phyloP scores from a whole-genome alignment of 2,888 invertebrate species.

The Altica lythri region DNA sequence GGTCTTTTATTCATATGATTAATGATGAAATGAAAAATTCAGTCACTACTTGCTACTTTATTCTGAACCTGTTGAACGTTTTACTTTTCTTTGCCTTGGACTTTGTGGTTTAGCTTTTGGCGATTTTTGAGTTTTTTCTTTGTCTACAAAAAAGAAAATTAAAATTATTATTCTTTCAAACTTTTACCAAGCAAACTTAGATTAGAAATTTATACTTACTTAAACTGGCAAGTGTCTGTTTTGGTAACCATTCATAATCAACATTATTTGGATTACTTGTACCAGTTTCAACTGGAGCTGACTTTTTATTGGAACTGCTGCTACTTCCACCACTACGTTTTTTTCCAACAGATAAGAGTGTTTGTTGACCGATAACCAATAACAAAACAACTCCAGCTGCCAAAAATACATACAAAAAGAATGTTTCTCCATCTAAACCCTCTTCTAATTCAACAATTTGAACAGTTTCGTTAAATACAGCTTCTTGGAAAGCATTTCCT shows the following conservation, averaged over 20 bases:
- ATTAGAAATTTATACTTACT: no score
- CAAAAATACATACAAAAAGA: conserved; percentile 96
- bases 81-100: conserved; percentile 77
- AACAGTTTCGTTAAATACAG: conserved; percentile 97
- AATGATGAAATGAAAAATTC: conserved; percentile 25
- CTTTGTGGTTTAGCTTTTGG: conserved; percentile 63
- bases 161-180: no score
- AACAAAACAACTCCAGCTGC: conserved; percentile 87
- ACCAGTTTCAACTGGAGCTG: conserved; percentile 81
- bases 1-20: conserved; percentile 14
- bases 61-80: conserved; percentile 71
- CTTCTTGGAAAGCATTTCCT: conserved; percentile 75
- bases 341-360: conserved; percentile 81
- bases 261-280: conserved; percentile 88
- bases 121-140: conserved; percentile 49
- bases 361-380: conserved; percentile 87
- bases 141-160: no score
- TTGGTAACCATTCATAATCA: conserved; percentile 98
- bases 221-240: conserved; percentile 81
- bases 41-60: conserved; percentile 38
- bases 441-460: conserved; percentile 95
- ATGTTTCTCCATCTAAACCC: conserved; percentile 96
- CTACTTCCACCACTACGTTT: conserved; percentile 61
- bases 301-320: conserved; percentile 59
- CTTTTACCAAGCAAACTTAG: no score